Evolutionary conservation across 2,797 vertebrate genomes (phyloP).

Genomic region (Acestrorhynchus altus): DNA sequence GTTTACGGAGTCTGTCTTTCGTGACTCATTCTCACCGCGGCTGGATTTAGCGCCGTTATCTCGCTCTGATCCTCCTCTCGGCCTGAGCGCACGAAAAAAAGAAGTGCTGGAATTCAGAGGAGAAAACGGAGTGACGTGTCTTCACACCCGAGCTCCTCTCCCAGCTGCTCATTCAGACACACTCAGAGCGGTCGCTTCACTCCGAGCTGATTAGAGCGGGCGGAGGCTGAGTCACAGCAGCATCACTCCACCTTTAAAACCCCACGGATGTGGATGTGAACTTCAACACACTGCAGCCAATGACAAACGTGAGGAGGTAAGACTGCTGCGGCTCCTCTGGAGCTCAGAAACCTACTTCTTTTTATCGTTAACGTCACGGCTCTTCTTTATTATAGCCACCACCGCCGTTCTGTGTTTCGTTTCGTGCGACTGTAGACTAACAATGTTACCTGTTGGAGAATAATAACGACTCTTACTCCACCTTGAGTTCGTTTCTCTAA

Average conservation of each 20-base stretch:
- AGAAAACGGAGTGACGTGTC: slow-evolving; percentile 6
- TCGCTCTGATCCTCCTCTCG: slow-evolving; percentile 20
- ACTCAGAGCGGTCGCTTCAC: background rate
- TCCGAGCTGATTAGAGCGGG: background rate
- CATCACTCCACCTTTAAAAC: background rate
- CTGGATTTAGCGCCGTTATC: slow-evolving; percentile 36
- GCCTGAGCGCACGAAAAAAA: slow-evolving; percentile 18
- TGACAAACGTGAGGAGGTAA: slow-evolving; percentile 10
- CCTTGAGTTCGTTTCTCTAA: too few species aligned
- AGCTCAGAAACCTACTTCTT: too few species aligned
- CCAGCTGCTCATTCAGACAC: slow-evolving; percentile 1
- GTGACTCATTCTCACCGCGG: slow-evolving; percentile 37
- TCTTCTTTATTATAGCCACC: too few species aligned
- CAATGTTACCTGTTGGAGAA: too few species aligned
- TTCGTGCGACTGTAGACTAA: too few species aligned
- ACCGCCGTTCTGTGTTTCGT: too few species aligned
- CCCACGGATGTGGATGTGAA: background rate
- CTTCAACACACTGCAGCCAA: background rate
- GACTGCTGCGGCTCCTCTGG: background rate
- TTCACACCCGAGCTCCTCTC: slow-evolving; percentile 16
- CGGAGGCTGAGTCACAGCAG: background rate
- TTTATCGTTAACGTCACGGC: too few species aligned
- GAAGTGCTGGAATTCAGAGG: slow-evolving; percentile 9
- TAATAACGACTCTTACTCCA: too few species aligned
- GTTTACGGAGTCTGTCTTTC: background rate